Evolutionary conservation across 2,888 invertebrate genomes (phyloP), one percentile per base, ranked within the genome.

Genomic region (Drosophila pseudotalamancana): DNA sequence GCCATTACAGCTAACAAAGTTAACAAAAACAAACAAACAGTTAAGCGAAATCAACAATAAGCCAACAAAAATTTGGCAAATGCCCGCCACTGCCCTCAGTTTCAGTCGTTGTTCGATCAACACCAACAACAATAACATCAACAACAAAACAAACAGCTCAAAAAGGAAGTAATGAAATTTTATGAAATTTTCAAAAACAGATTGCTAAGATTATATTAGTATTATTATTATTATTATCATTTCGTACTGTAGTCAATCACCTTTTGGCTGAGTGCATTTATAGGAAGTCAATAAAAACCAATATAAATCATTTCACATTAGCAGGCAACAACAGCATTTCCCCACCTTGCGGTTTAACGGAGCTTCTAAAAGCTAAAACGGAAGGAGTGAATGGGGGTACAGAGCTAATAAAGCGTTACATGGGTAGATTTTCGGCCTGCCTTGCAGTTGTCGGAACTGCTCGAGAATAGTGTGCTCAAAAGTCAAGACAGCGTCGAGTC

Each of bases 1-100:
- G 68, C 72, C 85, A 85, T 75, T 85, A 85, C 85, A 75, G 86
- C 82, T 80, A 80, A 80, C 85, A 63, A 80, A 80, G 86, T 85
- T 80, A 80, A 80, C 85, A 63, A 80, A 80, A 85, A 73, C 74
- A 72, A 72, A 72, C 67, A 66, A 85, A 85, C 79, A 72, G 85
- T 65, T 72, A 75, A 72, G 57, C 66, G 50, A 80, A 81, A 39
- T 48, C 70, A 67, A 53, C 62, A 57, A 49, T 18, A 51, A 43
- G 55, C 37, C 21, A 53, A 34, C 59, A 60, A 62, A 77, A 77
- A 55, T 55, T 60, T 68, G 54, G 67, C 71, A 53, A 70, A 64
- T 61, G 55, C 31, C 54, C 18, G 19, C n/a, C 16, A 37, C 39
- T 43, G 51, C 32, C 39, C 67, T 49, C 53, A 63, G 51, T 43